Evolutionary conservation across 2,797 vertebrate species (phyloP).

Genomic region (Stomatorhinus walkeri): DNA sequence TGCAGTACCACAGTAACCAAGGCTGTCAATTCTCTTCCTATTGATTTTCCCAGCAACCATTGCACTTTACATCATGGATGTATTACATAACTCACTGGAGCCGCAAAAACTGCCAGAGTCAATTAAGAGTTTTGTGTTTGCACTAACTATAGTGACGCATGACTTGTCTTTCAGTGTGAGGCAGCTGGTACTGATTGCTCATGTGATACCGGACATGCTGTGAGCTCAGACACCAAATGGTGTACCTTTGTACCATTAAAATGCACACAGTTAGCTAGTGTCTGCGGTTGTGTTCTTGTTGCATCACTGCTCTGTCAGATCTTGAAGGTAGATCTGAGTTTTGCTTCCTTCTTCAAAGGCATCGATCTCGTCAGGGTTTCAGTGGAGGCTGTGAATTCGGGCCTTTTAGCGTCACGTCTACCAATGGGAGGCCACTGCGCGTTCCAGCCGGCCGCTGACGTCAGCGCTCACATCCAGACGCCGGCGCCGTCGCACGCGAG

Average conservation of each 20-base stretch:
- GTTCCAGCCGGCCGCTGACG: not conserved
- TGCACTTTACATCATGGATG: not conserved
- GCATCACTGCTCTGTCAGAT: not conserved
- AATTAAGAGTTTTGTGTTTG: not conserved
- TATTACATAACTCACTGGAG: not conserved
- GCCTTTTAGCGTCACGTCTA: not conserved
- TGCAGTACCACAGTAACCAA: not conserved
- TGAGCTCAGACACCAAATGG: not conserved
- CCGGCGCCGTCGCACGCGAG: not conserved
- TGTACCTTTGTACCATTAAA: not conserved
- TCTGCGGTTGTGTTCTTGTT: not conserved
- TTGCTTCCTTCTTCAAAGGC: not conserved
- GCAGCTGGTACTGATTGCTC: not conserved
- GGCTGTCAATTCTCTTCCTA: not conserved
- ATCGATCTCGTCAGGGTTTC: not conserved
- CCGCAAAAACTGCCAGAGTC: not conserved
- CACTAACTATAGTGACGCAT: not conserved
- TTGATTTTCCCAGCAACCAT: not conserved
- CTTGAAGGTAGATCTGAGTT: not conserved
- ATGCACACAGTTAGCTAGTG: not conserved
- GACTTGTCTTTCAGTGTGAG: not conserved
- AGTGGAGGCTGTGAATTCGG: not conserved
- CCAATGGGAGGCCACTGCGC: not conserved
- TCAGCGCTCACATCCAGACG: not conserved
- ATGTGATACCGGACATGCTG: not conserved